Evolutionary conservation across 1,140 invertebrate genomes (phyloP).

Genomic region (Subanguina moxae): DNA sequence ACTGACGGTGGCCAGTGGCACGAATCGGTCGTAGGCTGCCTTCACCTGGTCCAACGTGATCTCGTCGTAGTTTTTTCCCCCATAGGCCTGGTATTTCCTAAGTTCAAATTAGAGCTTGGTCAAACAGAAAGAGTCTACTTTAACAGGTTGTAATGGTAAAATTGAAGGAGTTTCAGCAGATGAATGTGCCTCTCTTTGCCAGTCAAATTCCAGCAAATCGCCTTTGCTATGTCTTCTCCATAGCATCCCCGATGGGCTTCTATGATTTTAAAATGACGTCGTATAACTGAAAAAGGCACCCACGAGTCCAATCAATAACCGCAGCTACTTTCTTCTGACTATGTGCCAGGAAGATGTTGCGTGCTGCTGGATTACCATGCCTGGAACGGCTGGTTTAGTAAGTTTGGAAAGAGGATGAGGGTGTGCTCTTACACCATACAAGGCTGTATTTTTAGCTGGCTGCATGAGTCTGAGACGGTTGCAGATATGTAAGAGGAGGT

Average conservation of each 20-base stretch:
- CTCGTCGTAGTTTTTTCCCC: conserved; percentile 11
- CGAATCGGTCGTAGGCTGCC: conserved; percentile 22
- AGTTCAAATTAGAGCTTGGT: not conserved
- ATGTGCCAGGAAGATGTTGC: conserved; percentile 47
- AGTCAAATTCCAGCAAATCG: conserved; percentile 55
- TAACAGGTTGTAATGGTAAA: conserved; percentile 42
- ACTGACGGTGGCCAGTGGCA: conserved; percentile 35
- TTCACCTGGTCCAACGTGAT: conserved; percentile 26
- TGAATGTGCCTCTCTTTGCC: conserved; percentile 35
- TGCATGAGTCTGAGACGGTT: conserved; percentile 8
- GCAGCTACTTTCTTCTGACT: conserved; percentile 34
- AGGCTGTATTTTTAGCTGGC: not conserved
- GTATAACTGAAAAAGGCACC: not conserved
- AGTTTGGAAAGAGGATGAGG: conserved; percentile 21
- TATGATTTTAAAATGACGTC: conserved; percentile 16
- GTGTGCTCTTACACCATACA: conserved; percentile 5
- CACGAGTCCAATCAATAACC: conserved; percentile 55
- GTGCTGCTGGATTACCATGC: conserved; percentile 51
- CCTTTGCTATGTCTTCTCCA: conserved; percentile 53
- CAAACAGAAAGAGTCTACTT: conserved; percentile 20
- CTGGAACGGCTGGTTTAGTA: conserved; percentile 17
- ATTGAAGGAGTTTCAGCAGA: conserved; percentile 40
- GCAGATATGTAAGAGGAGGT: conserved; percentile 1
- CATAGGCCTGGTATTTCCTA: conserved; percentile 19
- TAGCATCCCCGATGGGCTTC: conserved; percentile 55